phyloP scores from a whole-genome alignment of 1,140 invertebrate species.

The Monomorium pharaonis region DNA sequence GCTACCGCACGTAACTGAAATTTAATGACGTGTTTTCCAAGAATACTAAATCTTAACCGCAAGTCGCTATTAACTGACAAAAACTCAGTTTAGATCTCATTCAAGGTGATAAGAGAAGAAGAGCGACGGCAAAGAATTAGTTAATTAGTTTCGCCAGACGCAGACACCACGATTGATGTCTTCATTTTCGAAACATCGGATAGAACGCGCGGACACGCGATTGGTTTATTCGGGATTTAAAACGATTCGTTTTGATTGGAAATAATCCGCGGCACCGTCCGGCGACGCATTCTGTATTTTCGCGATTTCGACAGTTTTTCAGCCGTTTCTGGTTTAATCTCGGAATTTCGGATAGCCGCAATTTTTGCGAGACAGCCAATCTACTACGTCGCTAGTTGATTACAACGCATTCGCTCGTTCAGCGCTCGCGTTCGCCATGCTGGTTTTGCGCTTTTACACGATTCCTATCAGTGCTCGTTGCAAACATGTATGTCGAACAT shows the following conservation, averaged over 20 bases:
- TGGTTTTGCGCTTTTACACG: constrained; percentile 54
- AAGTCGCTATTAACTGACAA: constrained; percentile 71
- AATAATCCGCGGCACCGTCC: constrained; percentile 38
- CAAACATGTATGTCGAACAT: background rate
- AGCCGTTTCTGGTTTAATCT: constrained; percentile 51
- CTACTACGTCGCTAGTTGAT: constrained; percentile 51
- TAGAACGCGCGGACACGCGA: constrained; percentile 23
- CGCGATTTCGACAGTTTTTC: constrained; percentile 35
- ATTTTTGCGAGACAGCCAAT: constrained; percentile 55
- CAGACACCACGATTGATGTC: constrained; percentile 49
- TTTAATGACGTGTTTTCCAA: constrained; percentile 74
- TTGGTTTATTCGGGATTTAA: constrained; percentile 57
- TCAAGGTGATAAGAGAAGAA: constrained; percentile 49
- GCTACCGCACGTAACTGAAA: constrained; percentile 64
- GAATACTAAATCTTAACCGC: constrained; percentile 64
- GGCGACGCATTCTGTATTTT: constrained; percentile 34
- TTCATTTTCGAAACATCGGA: constrained; percentile 50
- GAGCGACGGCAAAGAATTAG: constrained; percentile 71
- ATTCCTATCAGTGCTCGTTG: constrained; percentile 7
- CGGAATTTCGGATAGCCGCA: constrained; percentile 51
- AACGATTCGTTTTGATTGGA: constrained; percentile 54
- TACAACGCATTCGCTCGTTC: constrained; percentile 47
- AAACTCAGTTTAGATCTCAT: constrained; percentile 76
- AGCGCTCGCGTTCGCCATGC: constrained; percentile 29
- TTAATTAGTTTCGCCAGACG: constrained; percentile 77